Evolutionary conservation across 2,888 invertebrate species (phyloP), one percentile per base, ranked within the genome.

Genomic region (Panzeria rudis): DNA sequence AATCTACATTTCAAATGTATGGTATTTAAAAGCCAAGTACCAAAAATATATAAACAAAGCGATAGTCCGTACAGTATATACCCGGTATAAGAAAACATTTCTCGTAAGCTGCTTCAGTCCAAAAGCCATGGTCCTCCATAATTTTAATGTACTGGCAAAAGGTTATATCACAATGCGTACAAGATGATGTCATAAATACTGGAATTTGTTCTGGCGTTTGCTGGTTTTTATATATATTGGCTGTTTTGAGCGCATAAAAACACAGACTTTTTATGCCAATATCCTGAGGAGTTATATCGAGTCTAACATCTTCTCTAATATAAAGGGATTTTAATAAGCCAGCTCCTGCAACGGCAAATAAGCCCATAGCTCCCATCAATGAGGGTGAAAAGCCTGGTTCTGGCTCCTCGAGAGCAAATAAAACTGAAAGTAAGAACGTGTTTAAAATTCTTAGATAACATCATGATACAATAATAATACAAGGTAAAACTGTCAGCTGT

Each of bases 201-300:
- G 87, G 83, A 54, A 86, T 56, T 13, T 75, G 35, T 2, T 86
- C 83, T 4, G 66, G 72, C 47, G 17, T 62, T 4, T 25, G 8
- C 5, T n/a, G n/a, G 9, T 32, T 56, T 25, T 52, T 44, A 76
- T 75, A 84, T 8, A 79, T 8, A 44, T 35, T n/a, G 13, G 71
- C 44, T 0, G 85, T 15, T 64, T 69, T 79, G 1, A 52, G 0
- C 0, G 78, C 38, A 25, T 71, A 82, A 64, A 71, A 79, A 0
- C 78, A 38, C 13, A 86, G 9, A 6, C 17, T 4, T 20, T 86
- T 91, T 4, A 89, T 87, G 68, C 87, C 87, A 25, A 89, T 13
- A 62, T 91, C 91, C 73, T 89, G 88, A 0, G 91, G 90, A 9
- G 89, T 88, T 1, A 90, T 54, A 23, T 91, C 90, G 69, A 91